Evolutionary conservation across 1,140 invertebrate species (phyloP), one percentile per base, ranked within the genome.

Genomic region (Drosophila burlai): DNA sequence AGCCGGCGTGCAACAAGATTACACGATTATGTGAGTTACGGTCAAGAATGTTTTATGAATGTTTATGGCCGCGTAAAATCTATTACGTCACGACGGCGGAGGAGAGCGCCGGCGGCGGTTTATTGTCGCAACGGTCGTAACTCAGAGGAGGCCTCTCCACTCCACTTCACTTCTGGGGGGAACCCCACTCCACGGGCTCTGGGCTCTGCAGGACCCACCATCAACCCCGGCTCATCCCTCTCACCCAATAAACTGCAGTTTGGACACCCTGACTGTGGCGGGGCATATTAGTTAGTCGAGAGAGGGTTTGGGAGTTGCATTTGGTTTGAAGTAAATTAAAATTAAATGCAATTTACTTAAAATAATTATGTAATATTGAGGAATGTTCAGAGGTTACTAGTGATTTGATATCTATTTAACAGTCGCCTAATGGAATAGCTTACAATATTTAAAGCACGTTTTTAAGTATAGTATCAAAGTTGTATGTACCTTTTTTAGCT

Each of bases 41-140:
- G 68, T 76, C 69, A 64, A 84, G 77, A 81, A 87, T 87, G 84
- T 87, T 87, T 87, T 87, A 89, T 87, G 84, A 89, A 87, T 83
- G 84, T 89, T 87, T 89, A 87, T 87, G 84, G 81, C 59, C 73
- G 84, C 84, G 77, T 89, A 72, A 87, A 87, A 89, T 89, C 84
- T 89, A 84, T 89, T 87, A 81, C 84, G 84, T 89, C 84, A 87
- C 84, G 38, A 43, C 8, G 29, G 31, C 42, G 45, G 64, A 3
- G 24, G 3, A 24, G 24, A 24, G 24, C 24, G 24, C 24, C 24
- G 2, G 24, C 26, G 26, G 31, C 42, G 45, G 64, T 62, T 77
- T 78, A 69, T 78, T 71, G 73, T 54, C 78, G 78, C 83, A 82
- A 38, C 34, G 79, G 83, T 87, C 83, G 83, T 87, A 73, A 86